Evolutionary conservation across 2,113 vertebrate genomes (phyloP).

Genomic region (Eulemur rufifrons): DNA sequence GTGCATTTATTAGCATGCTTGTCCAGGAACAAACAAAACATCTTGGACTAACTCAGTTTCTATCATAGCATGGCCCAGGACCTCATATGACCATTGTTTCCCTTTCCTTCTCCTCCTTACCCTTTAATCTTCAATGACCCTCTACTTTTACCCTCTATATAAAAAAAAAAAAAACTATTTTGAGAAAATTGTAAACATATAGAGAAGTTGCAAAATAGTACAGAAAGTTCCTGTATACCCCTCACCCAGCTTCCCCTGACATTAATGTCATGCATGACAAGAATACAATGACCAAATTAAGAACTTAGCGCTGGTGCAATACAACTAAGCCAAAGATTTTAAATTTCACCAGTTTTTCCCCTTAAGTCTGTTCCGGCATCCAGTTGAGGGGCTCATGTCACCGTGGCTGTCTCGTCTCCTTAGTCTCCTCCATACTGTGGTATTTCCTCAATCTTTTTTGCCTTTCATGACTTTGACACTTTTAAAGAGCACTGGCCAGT

Average conservation of each 20-base stretch:
- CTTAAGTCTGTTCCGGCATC: background rate
- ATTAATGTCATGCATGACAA: background rate
- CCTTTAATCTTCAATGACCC: background rate
- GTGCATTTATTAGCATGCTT: background rate
- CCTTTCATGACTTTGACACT: background rate
- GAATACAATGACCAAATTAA: background rate
- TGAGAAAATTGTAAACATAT: background rate
- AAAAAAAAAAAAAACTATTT: background rate
- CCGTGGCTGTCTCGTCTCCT: background rate
- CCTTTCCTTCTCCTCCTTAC: background rate
- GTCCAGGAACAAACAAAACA: background rate
- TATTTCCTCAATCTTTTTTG: background rate
- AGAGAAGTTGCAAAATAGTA: background rate
- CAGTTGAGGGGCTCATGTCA: background rate
- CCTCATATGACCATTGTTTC: background rate
- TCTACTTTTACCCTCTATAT: background rate
- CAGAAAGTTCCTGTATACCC: background rate
- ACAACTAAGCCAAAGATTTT: background rate
- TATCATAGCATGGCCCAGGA: background rate
- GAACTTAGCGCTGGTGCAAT: background rate
- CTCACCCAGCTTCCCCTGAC: background rate
- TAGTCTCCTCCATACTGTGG: background rate
- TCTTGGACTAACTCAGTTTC: background rate
- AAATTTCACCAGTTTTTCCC: background rate
- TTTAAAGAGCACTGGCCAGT: background rate